These are phyloP conservation scores for Spilogale gracilis DNA, from an alignment of 2,113 vertebrate species.

Conservation along the genomic window DNA sequence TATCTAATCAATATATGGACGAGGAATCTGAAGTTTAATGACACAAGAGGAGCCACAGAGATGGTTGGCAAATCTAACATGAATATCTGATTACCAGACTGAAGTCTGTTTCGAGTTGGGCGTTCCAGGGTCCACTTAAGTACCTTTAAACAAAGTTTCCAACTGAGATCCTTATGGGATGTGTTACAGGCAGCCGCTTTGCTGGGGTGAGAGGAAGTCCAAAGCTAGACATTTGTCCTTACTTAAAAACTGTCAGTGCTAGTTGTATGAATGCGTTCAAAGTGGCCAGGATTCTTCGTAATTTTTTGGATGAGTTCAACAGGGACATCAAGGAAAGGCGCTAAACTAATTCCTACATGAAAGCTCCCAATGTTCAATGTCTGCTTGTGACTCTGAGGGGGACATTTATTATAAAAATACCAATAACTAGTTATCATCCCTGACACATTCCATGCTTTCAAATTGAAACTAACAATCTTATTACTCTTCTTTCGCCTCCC, in stretches of 20 bases:
- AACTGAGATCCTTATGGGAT: neutral
- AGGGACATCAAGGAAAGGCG: neutral
- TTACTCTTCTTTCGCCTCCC: slow-evolving; percentile 45
- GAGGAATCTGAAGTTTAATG: neutral
- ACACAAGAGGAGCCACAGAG: neutral
- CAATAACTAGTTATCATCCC: slow-evolving; percentile 65
- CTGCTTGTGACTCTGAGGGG: slow-evolving; percentile 59
- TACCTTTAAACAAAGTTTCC: slow-evolving; percentile 18
- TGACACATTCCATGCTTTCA: slow-evolving; percentile 65
- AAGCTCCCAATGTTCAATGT: slow-evolving; percentile 33
- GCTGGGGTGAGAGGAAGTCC: neutral
- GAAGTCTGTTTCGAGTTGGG: neutral
- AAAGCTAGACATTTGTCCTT: neutral
- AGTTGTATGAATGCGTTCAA: slow-evolving; percentile 44
- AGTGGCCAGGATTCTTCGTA: slow-evolving; percentile 52
- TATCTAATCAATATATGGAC: neutral
- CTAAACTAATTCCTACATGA: slow-evolving; percentile 65
- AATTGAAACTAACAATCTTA: slow-evolving; percentile 30
- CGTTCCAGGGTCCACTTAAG: slow-evolving; percentile 17
- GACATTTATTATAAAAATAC: slow-evolving; percentile 67
- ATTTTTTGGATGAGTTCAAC: slow-evolving; percentile 31
- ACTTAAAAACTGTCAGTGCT: slow-evolving; percentile 49
- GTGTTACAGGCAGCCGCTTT: neutral
- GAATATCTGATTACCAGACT: slow-evolving; percentile 9
- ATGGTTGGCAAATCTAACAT: neutral